Evolutionary conservation across 2,888 invertebrate species (phyloP).

Genomic region (Lithophane semibrunnea): DNA sequence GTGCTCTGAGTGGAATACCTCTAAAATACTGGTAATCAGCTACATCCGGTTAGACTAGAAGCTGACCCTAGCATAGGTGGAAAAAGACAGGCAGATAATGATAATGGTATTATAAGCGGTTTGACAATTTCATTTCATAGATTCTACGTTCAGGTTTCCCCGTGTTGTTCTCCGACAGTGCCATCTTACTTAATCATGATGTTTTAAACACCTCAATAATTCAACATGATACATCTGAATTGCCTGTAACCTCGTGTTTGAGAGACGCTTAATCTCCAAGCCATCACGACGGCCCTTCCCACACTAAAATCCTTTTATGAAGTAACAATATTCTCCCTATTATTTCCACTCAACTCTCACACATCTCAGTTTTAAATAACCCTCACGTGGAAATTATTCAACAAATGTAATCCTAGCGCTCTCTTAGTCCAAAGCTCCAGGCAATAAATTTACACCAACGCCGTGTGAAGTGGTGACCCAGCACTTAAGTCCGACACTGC

Average conservation of each 20-base stretch:
- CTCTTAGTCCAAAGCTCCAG: conserved; percentile 38
- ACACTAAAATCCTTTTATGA: not conserved
- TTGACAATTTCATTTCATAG: not conserved
- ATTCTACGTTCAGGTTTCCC: not conserved
- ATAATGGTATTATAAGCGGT: too few relatives aligned
- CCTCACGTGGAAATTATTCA: conserved; percentile 46
- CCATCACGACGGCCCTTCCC: not conserved
- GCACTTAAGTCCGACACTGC: conserved; percentile 57
- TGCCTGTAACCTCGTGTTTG: not conserved
- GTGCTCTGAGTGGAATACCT: too few relatives aligned
- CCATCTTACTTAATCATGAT: too few relatives aligned
- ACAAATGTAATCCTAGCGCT: conserved; percentile 52
- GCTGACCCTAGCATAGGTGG: not conserved
- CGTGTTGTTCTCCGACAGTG: too few relatives aligned
- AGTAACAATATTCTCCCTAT: not conserved
- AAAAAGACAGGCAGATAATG: not conserved
- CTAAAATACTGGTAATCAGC: not conserved
- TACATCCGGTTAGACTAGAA: not conserved
- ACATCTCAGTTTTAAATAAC: conserved; percentile 36
- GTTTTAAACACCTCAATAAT: not conserved
- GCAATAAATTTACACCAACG: conserved; percentile 55
- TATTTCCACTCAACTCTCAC: not conserved
- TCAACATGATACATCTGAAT: not conserved
- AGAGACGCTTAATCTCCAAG: not conserved
- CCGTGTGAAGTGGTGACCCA: conserved; percentile 54